Evolutionary conservation across 1,140 invertebrate species (phyloP).

Genomic region (Dinothrombium tinctorium): DNA sequence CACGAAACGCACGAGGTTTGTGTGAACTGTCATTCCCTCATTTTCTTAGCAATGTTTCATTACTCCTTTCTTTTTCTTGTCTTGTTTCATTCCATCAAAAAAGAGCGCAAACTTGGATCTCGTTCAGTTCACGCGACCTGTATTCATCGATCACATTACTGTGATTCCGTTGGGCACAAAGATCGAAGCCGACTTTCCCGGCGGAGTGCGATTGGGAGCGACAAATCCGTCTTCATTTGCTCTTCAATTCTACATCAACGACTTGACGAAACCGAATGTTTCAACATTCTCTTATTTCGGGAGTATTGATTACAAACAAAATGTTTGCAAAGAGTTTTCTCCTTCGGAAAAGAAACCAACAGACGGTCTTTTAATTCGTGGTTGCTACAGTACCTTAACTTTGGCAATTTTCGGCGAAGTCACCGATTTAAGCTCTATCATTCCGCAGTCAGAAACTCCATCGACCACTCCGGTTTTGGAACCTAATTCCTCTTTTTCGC

Average conservation of each 20-base stretch:
- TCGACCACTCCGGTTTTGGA: not conserved
- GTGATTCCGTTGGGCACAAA: conserved; percentile 76
- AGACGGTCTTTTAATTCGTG: conserved; percentile 73
- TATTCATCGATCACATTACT: conserved; percentile 70
- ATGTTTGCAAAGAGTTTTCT: conserved; percentile 60
- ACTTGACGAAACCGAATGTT: conserved; percentile 70
- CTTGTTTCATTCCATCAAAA: not conserved
- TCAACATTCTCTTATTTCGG: conserved; percentile 40
- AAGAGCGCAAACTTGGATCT: conserved; percentile 67
- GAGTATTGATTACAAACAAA: conserved; percentile 48
- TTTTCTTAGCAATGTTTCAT: not conserved
- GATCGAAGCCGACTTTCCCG: conserved; percentile 79
- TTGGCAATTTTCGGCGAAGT: conserved; percentile 61
- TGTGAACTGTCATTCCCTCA: conserved; percentile 8
- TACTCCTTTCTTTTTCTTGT: not conserved
- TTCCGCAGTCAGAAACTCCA: not conserved
- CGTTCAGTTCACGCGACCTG: conserved; percentile 80
- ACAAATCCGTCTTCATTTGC: conserved; percentile 88
- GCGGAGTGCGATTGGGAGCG: conserved; percentile 65
- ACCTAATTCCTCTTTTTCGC: not conserved
- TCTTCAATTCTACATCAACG: conserved; percentile 88
- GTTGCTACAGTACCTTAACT: conserved; percentile 80
- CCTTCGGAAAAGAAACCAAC: conserved; percentile 45
- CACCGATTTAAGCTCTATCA: conserved; percentile 21
- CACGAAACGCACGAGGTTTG: conserved; percentile 60